Evolutionary conservation across 1,140 invertebrate genomes (phyloP), one percentile per base, ranked within the genome.

Genomic region (Mizuhopecten yessoensis): DNA sequence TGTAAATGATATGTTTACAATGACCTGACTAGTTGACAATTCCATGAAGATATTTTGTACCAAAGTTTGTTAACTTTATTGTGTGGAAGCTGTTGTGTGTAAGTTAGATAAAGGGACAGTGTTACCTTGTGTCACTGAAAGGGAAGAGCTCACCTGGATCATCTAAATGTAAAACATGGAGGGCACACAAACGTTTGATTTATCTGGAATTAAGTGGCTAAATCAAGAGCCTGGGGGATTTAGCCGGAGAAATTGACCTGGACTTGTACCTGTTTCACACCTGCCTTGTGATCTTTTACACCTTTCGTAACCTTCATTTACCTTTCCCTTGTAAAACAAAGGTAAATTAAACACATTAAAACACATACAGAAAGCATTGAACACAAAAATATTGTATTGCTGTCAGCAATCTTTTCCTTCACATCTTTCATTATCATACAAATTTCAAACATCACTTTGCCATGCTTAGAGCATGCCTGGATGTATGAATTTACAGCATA

Each of bases 231-330:
- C 57, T 29, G 57, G n/a, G 57, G 57, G 57, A 75, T 75, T 75
- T 75, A 29, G 57, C n/a, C 23, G 23, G 57, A 75, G 29, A 75
- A 75, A 13, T 29, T 29, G n/a, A 75, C 57, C 57, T 75, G n/a
- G n/a, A 75, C n/a, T 9, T 75, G 57, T 75, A 75, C 57, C 57
- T 75, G 29, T 75, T n/a, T 75, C 57, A 75, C 57, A 75, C 57
- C n/a, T 75, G 57, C 5, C 57, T 5, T 23, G 57, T n/a, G 23
- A 75, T 3, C 57, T 29, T 75, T n/a, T 75, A 5, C 29, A 75
- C 23, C 57, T 75, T 23, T 75, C 2, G 7, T 57, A 57, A 23
- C 2, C 36, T 39, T 23, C n/a, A 57, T 57, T 57, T 11, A 57
- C n/a, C 57, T 75, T 75, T n/a, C 11, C 57, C n/a, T 0, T 75